These are phyloP conservation scores for Cybosia mesomella DNA, from an alignment of 2,888 invertebrate species.

Conservation along the genomic window DNA sequence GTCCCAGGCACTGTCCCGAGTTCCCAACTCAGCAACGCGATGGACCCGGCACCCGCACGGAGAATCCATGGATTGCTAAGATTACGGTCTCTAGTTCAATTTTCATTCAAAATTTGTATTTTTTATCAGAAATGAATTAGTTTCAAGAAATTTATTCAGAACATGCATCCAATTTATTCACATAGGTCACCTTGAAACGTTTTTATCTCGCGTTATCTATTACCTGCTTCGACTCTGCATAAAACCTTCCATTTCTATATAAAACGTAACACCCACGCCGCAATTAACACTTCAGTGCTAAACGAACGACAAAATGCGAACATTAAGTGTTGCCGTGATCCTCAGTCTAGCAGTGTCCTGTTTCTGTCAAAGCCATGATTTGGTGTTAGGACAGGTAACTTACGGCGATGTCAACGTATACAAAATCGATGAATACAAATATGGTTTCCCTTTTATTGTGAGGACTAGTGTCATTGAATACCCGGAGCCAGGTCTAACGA, in stretches of 20 bases:
- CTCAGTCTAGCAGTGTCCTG: constrained; percentile 63
- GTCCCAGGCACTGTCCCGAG: too few relatives aligned
- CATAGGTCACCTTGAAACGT: neutral
- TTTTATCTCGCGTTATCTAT: constrained; percentile 11
- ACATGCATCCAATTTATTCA: too few relatives aligned
- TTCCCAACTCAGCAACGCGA: too few relatives aligned
- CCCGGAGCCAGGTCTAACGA: constrained; percentile 70
- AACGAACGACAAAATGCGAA: constrained; percentile 77
- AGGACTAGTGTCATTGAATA: constrained; percentile 72
- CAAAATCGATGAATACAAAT: constrained; percentile 73
- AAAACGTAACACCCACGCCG: constrained; percentile 60
- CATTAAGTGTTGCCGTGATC: constrained; percentile 56
- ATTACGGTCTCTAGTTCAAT: too few relatives aligned
- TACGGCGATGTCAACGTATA: constrained; percentile 75
- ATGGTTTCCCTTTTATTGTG: constrained; percentile 74
- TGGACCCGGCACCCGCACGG: too few relatives aligned
- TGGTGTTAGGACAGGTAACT: constrained; percentile 66
- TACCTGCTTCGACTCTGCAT: constrained; percentile 58
- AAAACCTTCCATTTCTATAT: constrained; percentile 65
- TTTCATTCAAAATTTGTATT: too few relatives aligned
- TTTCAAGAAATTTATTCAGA: too few relatives aligned
- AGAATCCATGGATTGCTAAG: too few relatives aligned
- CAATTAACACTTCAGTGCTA: constrained; percentile 72
- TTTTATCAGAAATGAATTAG: too few relatives aligned
- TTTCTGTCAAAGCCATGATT: constrained; percentile 73